Base-by-base conservation (phyloP, 2,888 invertebrate genomes). In the Axea sp. region DNA sequence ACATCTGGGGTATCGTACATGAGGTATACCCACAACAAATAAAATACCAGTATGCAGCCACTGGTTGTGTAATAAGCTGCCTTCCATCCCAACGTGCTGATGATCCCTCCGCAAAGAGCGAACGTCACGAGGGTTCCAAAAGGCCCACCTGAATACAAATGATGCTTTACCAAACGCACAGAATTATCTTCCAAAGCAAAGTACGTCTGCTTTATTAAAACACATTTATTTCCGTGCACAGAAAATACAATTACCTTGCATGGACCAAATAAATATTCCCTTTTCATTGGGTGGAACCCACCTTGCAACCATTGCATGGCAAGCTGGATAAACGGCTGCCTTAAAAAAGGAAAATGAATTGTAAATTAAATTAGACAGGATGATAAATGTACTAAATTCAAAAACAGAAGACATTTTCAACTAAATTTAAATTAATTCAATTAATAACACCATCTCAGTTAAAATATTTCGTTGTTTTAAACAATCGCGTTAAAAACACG, bases 211-310 rank as follows among this genome's bases (percentile, higher is more conserved):
- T 3, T 19, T 19, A 19, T 19, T 19, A 3, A 19, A 19, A 4
- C 4, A 19, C 19, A 19, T n/a, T n/a, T n/a, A n/a, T n/a, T n/a
- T n/a, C n/a, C n/a, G n/a, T n/a, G n/a, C n/a, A n/a, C n/a, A n/a
- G n/a, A n/a, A 22, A 55, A 35, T 24, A 14, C 24, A 35, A 28
- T 7, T 80, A 85, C 86, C 87, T 80, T 85, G 85, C 87, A 93
- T 90, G 1, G 93, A 91, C 80, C 92, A 92, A 0, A 93, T 90
- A 81, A 94, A 94, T 86, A 93, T 93, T 37, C 94, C 94, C 82
- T 93, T 93, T 82, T 94, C 94, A 15, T 90, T 90, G 1, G 93
- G 93, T 2, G 94, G 94, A 0, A 92, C 91, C 94, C 94, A 94
- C 82, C 92, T 90, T 0, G 94, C 93, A 11, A 94, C 91, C 78